phyloP scores from a whole-genome alignment of 2,888 invertebrate genomes.

The Troides helena region DNA sequence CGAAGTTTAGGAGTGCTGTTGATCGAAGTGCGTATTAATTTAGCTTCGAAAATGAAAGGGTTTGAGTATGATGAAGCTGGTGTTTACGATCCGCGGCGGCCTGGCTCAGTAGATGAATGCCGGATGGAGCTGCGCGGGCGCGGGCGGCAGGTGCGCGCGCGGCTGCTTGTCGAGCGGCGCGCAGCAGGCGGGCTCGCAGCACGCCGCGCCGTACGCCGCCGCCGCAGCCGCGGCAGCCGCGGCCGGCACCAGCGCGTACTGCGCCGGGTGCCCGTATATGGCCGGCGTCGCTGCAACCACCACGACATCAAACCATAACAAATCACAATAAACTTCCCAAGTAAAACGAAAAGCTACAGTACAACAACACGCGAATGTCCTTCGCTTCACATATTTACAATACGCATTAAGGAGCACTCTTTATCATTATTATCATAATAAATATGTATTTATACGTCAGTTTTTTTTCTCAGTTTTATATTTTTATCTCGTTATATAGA shows the following conservation, averaged over 20 bases:
- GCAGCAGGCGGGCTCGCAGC: constrained; percentile 71
- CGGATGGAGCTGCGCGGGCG: constrained; percentile 66
- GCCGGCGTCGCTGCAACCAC: constrained; percentile 61
- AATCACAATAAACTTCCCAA: too few species aligned
- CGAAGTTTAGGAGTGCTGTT: too few species aligned
- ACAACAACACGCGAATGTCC: too few species aligned
- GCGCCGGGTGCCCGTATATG: constrained; percentile 66
- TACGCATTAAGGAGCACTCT: too few species aligned
- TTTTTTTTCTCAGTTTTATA: too few species aligned
- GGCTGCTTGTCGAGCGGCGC: constrained; percentile 69
- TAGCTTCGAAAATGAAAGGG: constrained; percentile 9
- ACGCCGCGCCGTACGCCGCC: constrained; percentile 64
- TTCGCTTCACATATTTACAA: too few species aligned
- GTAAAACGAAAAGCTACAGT: too few species aligned
- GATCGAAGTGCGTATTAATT: not conserved
- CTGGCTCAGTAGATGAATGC: constrained; percentile 68
- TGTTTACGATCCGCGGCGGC: constrained; percentile 29
- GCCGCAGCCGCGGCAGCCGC: too few species aligned
- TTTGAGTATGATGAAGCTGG: constrained; percentile 24
- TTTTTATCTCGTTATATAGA: too few species aligned
- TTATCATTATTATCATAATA: too few species aligned
- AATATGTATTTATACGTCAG: too few species aligned
- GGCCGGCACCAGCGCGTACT: constrained; percentile 62
- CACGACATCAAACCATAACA: too few species aligned
- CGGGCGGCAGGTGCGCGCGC: constrained; percentile 61